Evolutionary conservation across 2,113 vertebrate species (phyloP).

Genomic region (Hassar affinis): DNA sequence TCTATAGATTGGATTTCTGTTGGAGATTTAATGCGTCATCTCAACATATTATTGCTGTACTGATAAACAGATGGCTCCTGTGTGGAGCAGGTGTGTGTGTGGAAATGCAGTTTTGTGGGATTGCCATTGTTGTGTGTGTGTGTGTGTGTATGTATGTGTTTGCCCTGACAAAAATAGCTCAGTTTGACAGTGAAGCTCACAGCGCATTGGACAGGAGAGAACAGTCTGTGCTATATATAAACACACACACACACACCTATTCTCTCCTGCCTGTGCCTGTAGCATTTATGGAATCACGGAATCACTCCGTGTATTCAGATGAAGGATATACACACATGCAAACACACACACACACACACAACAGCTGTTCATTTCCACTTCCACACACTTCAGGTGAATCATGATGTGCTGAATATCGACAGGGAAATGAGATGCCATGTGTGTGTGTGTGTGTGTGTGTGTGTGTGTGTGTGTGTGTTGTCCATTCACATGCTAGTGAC

Average conservation of each 20-base stretch:
- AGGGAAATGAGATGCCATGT: not conserved
- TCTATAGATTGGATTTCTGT: not conserved
- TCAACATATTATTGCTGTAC: not conserved
- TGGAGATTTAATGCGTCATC: not conserved
- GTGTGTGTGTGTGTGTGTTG: not conserved
- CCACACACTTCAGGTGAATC: not conserved
- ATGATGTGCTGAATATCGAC: not conserved
- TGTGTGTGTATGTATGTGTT: not conserved
- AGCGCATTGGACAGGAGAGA: slow-evolving; percentile 34
- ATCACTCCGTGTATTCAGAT: too few relatives aligned
- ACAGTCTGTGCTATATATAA: slow-evolving; percentile 55
- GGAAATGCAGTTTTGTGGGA: slow-evolving; percentile 31
- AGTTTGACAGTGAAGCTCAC: slow-evolving; percentile 54
- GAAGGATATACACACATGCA: not conserved
- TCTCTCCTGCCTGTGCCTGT: slow-evolving; percentile 6
- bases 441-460: not conserved
- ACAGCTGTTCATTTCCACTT: slow-evolving; percentile 3
- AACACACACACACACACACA: slow-evolving; percentile 4
- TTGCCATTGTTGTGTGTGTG: slow-evolving; percentile 16
- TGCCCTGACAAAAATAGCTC: slow-evolving; percentile 66
- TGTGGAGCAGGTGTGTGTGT: slow-evolving; percentile 16
- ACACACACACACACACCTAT: slow-evolving; percentile 31
- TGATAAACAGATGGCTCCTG: slow-evolving; percentile 21
- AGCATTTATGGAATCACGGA: not conserved
- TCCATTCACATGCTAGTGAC: not conserved